Percentiles rank a stretch among this genome's conserved stretches.
Conservation (phyloP, 2,888 invertebrate genomes). For the Amphipyra berbera region DNA sequence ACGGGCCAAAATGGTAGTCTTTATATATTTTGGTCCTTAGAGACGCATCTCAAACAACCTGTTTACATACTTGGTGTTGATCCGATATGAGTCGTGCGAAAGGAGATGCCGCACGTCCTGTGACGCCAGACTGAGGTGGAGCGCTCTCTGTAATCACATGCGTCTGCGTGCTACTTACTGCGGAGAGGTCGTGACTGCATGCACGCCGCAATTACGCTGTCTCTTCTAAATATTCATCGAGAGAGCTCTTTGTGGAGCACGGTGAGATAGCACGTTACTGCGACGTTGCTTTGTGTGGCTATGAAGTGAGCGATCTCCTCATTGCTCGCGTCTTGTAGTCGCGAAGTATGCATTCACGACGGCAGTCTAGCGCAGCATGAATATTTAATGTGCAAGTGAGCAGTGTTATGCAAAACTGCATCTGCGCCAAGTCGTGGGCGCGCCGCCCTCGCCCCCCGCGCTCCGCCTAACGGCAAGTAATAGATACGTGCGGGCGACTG, state of each 20-base stretch:
- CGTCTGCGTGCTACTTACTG: not conserved
- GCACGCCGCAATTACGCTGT: slow-evolving; percentile 18
- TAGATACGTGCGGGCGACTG: no score
- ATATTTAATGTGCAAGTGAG: slow-evolving; percentile 1
- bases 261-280: not conserved
- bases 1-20: no score
- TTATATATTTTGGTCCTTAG: no score
- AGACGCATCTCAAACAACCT: no score
- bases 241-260: not conserved
- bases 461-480: slow-evolving; percentile 57
- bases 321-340: not conserved
- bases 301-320: not conserved
- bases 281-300: not conserved
- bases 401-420: slow-evolving; percentile 57
- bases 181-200: slow-evolving; percentile 18
- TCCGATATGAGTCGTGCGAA: no score
- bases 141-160: not conserved
- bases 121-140: no score
- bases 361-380: not conserved
- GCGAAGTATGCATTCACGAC: not conserved
- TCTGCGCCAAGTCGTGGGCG: slow-evolving; percentile 27
- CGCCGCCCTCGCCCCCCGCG: slow-evolving; percentile 4
- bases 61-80: no score
- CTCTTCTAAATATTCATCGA: slow-evolving; percentile 21
- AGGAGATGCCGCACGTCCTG: no score